phyloP scores from a whole-genome alignment of 2,113 vertebrate species.

The Tympanuchus pallidicinctus region DNA sequence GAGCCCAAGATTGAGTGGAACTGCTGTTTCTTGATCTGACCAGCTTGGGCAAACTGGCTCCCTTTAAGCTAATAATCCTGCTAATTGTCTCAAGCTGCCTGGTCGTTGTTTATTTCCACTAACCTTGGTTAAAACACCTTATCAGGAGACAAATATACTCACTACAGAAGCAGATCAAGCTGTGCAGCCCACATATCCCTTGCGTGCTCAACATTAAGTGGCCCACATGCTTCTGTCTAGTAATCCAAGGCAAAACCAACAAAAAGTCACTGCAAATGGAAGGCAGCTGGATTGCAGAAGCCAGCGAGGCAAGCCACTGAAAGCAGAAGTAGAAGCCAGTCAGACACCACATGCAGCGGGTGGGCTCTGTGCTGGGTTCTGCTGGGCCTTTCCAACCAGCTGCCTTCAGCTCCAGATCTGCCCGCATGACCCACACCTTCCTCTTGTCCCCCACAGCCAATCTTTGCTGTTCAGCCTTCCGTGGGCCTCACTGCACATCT shows the following conservation, averaged over 20 bases:
- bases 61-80: not conserved
- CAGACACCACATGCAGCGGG: no score
- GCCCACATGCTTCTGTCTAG: not conserved
- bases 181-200: fast-evolving
- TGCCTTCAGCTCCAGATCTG: not conserved
- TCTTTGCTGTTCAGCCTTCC: not conserved
- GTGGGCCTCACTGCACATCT: not conserved
- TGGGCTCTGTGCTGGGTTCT: not conserved
- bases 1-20: not conserved
- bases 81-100: slow-evolving; percentile 39
- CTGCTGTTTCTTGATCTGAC: not conserved
- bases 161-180: not conserved
- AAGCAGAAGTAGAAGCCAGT: not conserved
- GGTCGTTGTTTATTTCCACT: slow-evolving; percentile 32
- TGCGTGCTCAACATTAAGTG: not conserved
- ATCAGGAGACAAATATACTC: not conserved
- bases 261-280: not conserved
- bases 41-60: not conserved
- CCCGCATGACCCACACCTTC: not conserved
- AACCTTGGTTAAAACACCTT: slow-evolving; percentile 10
- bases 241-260: not conserved
- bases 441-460: not conserved
- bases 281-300: not conserved
- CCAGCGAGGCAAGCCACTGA: not conserved
- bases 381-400: not conserved